Evolutionary conservation across 2,797 vertebrate genomes (phyloP), one percentile per base, ranked within the genome.

Genomic region (Benthosema pterotum): DNA sequence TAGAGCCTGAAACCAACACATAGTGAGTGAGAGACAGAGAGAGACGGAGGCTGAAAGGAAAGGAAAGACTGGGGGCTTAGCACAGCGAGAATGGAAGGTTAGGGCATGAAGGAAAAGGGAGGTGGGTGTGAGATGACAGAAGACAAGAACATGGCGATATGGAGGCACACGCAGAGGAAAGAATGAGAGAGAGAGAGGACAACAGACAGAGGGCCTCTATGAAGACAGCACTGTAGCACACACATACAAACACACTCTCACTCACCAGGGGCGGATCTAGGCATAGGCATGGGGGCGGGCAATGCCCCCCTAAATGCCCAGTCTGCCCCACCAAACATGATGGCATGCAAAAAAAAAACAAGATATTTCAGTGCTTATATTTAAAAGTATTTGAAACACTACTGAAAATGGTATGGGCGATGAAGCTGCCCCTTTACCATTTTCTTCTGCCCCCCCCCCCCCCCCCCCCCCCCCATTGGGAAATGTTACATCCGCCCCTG

Each of bases 211-310:
- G 32, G 32, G 32, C 32, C 6, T 72, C 52, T 75, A 58, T 77
- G 71, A 72, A 71, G 71, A 71, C 63, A 57, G 61, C 67, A 67
- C 51, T 32, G 65, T 16, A 47, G 60, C 60, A 77, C 67, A 50
- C 74, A 80, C 79, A 67, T 65, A 51, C 71, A 22, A 2, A 22
- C 74, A 80, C 79, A 67, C 66, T 48, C 71, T 55, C 65, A n/a
- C n/a, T n/a, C n/a, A n/a, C n/a, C n/a, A n/a, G n/a, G n/a, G n/a
- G n/a, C n/a, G n/a, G n/a, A n/a, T n/a, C n/a, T n/a, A n/a, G n/a
- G n/a, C n/a, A n/a, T n/a, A n/a, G n/a, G n/a, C n/a, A n/a, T n/a
- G n/a, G n/a, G n/a, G n/a, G n/a, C n/a, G n/a, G n/a, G n/a, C n/a
- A n/a, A n/a, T n/a, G n/a, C n/a, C n/a, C n/a, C n/a, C n/a, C n/a